Evolutionary conservation across 1,140 invertebrate genomes (phyloP).

Genomic region (Manduca sexta): DNA sequence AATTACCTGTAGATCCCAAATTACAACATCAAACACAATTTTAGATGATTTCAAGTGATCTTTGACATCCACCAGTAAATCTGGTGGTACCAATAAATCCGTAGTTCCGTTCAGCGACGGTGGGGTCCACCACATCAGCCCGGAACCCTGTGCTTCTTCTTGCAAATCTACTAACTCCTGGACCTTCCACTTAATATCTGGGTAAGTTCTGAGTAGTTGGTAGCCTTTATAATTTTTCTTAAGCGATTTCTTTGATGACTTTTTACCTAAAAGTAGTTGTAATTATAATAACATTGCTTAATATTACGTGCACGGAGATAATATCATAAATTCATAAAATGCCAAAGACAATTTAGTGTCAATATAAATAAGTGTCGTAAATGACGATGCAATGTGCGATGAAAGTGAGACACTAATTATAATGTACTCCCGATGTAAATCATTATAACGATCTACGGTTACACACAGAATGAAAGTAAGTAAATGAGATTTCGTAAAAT

Average conservation of each 20-base stretch:
- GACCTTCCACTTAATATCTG: constrained; percentile 56
- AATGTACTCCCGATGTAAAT: too few relatives aligned
- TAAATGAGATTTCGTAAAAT: too few relatives aligned
- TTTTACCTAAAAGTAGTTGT: constrained; percentile 36
- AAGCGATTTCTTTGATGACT: constrained; percentile 45
- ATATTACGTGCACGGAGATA: too few relatives aligned
- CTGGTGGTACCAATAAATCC: constrained; percentile 82
- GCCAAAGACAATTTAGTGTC: too few relatives aligned
- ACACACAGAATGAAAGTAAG: too few relatives aligned
- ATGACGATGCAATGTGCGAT: too few relatives aligned
- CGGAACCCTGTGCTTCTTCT: constrained; percentile 64
- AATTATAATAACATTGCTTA: too few relatives aligned
- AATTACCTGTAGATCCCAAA: constrained; percentile 81
- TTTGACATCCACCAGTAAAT: constrained; percentile 76
- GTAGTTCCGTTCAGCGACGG: constrained; percentile 76
- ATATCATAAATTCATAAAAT: too few relatives aligned
- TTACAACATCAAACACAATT: constrained; percentile 80
- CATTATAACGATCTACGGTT: too few relatives aligned
- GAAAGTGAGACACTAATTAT: too few relatives aligned
- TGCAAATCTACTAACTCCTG: constrained; percentile 57
- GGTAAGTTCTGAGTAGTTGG: constrained; percentile 58
- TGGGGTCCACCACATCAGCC: constrained; percentile 69
- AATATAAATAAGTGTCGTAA: too few relatives aligned
- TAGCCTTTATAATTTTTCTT: constrained; percentile 68
- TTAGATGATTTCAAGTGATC: constrained; percentile 76